Base-by-base conservation (phyloP, 2,797 vertebrate genomes). In the Acrocephalus scirpaceus region DNA sequence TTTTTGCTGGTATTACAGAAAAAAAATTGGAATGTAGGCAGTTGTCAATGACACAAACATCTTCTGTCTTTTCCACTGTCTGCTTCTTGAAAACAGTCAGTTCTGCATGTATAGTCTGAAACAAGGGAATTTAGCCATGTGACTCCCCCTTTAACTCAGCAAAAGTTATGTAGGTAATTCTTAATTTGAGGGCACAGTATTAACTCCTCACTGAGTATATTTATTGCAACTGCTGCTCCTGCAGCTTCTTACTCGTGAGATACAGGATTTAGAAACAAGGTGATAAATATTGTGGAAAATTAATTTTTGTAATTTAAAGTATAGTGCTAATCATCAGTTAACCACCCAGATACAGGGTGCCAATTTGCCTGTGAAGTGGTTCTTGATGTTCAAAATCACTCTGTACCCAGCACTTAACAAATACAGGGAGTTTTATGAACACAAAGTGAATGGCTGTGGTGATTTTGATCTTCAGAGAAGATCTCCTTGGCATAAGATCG, bases 31-130 rank as follows among this genome's bases (percentile, higher is more conserved):
- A 93, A 91, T 76, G 83, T 72, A 81, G 82, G 73, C 82, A 82
- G 76, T 84, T 96, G 92, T 62, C 95, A 96, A 40, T 79, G 91
- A 72, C 87, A 90, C 47, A 90, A 78, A 77, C 1, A 4, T 81
- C 56, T 90, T 70, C 70, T 86, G 61, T 92, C 82, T 94, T 94
- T 96, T 92, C 81, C 83, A 71, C 40, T 79, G 25, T 86, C 54
- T 92, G 64, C 76, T 88, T 86, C 86, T 90, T 93, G 58, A 88
- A 94, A 95, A 70, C 56, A 89, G 66, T 88, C 70, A 47, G 66
- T 92, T 94, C 79, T 86, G 66, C 58, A 32, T 54, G 17, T 81
- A 73, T 48, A 51, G 26, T 54, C 8, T 60, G 70, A 54, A 84
- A 57, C 53, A 89, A 66, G 89, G 51, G 80, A 90, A 60, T 90